Conservation (phyloP, 2,797 vertebrate genomes). For the Urocyon cinereoargenteus region DNA sequence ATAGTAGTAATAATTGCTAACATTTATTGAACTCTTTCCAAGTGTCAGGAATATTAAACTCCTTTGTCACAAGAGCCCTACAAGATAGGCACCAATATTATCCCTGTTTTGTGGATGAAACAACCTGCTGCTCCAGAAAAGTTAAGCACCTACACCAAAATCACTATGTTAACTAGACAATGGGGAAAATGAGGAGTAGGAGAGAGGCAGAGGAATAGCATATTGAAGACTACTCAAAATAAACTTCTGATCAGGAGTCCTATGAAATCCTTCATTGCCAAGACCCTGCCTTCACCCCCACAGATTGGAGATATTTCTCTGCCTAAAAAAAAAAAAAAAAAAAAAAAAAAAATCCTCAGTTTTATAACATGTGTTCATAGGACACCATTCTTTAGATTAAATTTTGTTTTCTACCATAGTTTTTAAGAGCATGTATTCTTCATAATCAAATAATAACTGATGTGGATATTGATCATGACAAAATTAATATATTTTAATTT, state of each 20-base stretch:
- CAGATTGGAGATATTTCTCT: background rate
- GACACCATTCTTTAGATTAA: background rate
- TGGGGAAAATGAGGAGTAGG: background rate
- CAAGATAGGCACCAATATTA: background rate
- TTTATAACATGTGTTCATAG: background rate
- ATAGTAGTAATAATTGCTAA: background rate
- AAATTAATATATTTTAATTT: slow-evolving; percentile 61
- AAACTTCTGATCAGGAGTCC: background rate
- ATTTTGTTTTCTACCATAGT: slow-evolving; percentile 4
- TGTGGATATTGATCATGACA: slow-evolving; percentile 21
- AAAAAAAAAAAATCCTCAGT: background rate
- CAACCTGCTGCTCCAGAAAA: background rate
- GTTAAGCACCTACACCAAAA: background rate
- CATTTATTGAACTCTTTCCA: background rate
- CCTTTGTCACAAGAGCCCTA: background rate
- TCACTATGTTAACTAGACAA: background rate
- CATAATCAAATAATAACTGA: slow-evolving; percentile 11
- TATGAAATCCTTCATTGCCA: background rate
- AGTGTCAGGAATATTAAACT: background rate
- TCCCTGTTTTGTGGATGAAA: background rate
- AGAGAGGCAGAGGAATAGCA: background rate
- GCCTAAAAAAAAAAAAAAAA: too few species aligned
- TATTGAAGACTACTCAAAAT: background rate
- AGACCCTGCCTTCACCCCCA: background rate
- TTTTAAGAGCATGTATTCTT: slow-evolving; percentile 53